Evolutionary conservation across 2,113 vertebrate species (phyloP), one percentile per base, ranked within the genome.

Genomic region (Kryptolebias marmoratus): DNA sequence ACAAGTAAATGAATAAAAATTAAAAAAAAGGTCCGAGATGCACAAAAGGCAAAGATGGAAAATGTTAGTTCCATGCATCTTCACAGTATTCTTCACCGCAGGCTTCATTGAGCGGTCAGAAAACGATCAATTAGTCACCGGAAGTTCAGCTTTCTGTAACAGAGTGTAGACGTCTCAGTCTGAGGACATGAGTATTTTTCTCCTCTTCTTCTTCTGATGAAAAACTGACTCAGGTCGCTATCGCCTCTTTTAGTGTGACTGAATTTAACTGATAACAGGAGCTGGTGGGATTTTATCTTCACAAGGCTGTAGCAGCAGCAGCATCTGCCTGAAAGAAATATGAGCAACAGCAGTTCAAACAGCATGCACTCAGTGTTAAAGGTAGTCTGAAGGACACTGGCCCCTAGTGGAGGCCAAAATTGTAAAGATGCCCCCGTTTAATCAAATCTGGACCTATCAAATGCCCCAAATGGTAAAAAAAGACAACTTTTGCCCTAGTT

Each of bases 41-140:
- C 72, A 80, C 58, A 52, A 71, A 84, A 85, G 62, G 54, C 71
- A 18, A 73, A 72, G 10, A 77, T 36, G 61, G 68, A 76, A 54
- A 62, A 57, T 63, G 55, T 69, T 55, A 45, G 54, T 80, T 72
- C 75, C 85, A 89, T 85, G 88, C 83, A 85, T 87, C 79, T 86
- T 92, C 87, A 92, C 89, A 92, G 90, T 88, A 80, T 86, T 87
- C 28, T 80, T 80, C 56, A 45, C 54, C 56, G 31, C 7, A 73
- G 62, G 77, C 12, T 64, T 77, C 45, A 45, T 32, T 53, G 2
- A 53, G 22, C 14, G 47, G 50, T 32, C 27, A 39, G 36, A 28
- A 1, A 10, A 22, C 22, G 22, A 22, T 22, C 22, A 22, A 22
- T 22, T 22, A 22, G 22, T 22, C 22, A 22, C 22, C 22, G 22